phyloP scores from a whole-genome alignment of 2,888 invertebrate species.

The Drosophila mulleri region DNA sequence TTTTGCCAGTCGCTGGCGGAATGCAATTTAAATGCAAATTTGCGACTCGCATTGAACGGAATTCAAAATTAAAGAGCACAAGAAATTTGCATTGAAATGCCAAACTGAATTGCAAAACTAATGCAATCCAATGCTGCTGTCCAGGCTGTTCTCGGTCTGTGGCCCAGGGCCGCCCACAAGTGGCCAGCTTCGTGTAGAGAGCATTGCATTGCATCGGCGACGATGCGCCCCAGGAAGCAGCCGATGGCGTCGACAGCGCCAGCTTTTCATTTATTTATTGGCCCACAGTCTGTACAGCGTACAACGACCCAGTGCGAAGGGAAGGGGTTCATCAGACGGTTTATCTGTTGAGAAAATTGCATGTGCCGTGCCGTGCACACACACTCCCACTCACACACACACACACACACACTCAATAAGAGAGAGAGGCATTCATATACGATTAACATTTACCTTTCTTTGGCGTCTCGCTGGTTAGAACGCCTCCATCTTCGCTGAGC shows the following conservation, averaged over 20 bases:
- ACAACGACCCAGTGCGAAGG: slow-evolving; percentile 41
- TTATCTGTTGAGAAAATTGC: slow-evolving; percentile 38
- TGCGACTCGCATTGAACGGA: slow-evolving; percentile 58
- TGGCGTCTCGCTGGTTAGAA: slow-evolving; percentile 83
- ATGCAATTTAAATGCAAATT: slow-evolving; percentile 77
- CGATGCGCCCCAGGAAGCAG: slow-evolving; percentile 51
- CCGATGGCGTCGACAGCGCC: slow-evolving; percentile 44
- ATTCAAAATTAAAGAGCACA: slow-evolving; percentile 68
- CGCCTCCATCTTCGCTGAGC: slow-evolving; percentile 85
- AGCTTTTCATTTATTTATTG: slow-evolving; percentile 75
- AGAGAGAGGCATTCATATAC: background rate
- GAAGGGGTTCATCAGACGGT: slow-evolving; percentile 36
- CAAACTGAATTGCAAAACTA: slow-evolving; percentile 66
- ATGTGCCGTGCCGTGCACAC: slow-evolving; percentile 3
- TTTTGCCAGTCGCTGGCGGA: slow-evolving; percentile 28
- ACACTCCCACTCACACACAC: background rate
- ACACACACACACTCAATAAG: no score
- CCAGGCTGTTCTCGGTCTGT: slow-evolving; percentile 38
- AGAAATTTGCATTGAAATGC: slow-evolving; percentile 71
- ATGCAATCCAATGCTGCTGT: slow-evolving; percentile 47
- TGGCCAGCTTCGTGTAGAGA: slow-evolving; percentile 13
- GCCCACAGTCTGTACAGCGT: slow-evolving; percentile 28
- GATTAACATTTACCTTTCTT: slow-evolving; percentile 86
- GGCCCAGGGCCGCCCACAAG: slow-evolving; percentile 33
- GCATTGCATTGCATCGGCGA: slow-evolving; percentile 17